Evolutionary conservation across 2,797 vertebrate genomes (phyloP), one percentile per base, ranked within the genome.

Genomic region (Muraenolepis orangiensis): DNA sequence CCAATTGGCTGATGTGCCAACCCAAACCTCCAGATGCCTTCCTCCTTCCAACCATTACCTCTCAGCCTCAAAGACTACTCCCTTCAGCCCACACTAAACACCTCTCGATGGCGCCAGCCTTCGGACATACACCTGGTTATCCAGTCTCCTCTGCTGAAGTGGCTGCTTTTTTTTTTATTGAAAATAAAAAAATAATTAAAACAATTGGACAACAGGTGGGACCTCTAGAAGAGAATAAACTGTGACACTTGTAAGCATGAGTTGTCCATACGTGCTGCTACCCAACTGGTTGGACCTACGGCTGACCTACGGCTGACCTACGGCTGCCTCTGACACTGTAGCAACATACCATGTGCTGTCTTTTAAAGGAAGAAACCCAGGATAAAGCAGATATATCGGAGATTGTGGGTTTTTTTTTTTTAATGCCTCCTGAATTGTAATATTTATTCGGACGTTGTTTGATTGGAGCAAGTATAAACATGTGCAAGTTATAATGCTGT

Each of bases 1-100:
- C 73, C 74, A 85, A 84, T 79, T 86, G 87, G 84, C 86, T 87
- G 80, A 85, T 66, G 89, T 91, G 90, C 89, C 91, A 91, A 85
- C 80, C 81, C 80, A 79, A 79, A 84, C 82, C 82, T 83, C 84
- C 81, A 74, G 83, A 91, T 88, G 90, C 88, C 91, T 92, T 91
- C 73, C 71, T 74, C 81, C 78, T 67, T 18, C 82, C 74, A 79
- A 69, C 73, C 76, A 69, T 87, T 89, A 88, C 84, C 90, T 85
- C 85, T 82, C 72, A 36, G 74, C 80, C n/a, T n/a, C n/a, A 79
- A 31, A 80, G 5, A 67, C 81, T 73, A 74, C 23, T 83, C 81
- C 70, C 66, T 29, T 20, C 57, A 64, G 30, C 72, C 75, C 69
- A 86, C 75, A 71, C 86, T 82, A 46, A 87, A 82, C 38, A 66